A percentile compares a stretch with the other conserved stretches of the same genome.
Conservation (phyloP, 2,888 invertebrate species). For the Stenchaetothrips biformis region DNA sequence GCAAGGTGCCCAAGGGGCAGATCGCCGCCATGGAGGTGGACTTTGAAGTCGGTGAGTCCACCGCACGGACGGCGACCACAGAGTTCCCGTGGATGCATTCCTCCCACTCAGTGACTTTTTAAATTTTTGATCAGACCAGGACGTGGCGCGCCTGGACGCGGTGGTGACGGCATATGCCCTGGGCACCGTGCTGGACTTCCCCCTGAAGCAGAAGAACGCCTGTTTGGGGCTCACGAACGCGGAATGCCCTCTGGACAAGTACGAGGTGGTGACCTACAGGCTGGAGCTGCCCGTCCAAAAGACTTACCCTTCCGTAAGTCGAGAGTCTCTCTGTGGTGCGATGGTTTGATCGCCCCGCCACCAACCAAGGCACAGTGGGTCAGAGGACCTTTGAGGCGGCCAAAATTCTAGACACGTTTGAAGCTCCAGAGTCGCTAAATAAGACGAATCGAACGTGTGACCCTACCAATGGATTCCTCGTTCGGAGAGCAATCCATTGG, state of each 20-base stretch:
- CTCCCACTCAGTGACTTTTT: neutral
- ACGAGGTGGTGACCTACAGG: constrained; percentile 42
- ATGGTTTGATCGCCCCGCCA: neutral
- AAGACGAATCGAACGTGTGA: no score
- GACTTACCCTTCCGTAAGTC: constrained; percentile 39
- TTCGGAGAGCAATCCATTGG: no score
- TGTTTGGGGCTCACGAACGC: constrained; percentile 40
- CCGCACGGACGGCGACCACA: neutral
- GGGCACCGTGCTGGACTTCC: constrained; percentile 39
- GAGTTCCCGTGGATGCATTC: neutral
- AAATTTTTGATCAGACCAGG: constrained; percentile 36
- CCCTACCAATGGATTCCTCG: no score
- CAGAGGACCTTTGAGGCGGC: no score
- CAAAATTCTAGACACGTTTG: no score
- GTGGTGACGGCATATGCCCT: constrained; percentile 39
- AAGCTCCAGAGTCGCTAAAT: no score
- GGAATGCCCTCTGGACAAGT: constrained; percentile 42
- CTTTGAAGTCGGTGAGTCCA: constrained; percentile 35
- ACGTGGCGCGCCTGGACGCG: constrained; percentile 39
- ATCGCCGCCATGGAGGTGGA: constrained; percentile 32
- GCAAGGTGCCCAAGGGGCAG: constrained; percentile 32
- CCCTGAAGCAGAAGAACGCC: constrained; percentile 41
- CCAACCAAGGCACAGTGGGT: no score
- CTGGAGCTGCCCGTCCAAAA: constrained; percentile 41
- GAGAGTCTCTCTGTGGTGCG: neutral